Conservation (phyloP, 2,888 invertebrate genomes). For the Gastrophysa polygoni region DNA sequence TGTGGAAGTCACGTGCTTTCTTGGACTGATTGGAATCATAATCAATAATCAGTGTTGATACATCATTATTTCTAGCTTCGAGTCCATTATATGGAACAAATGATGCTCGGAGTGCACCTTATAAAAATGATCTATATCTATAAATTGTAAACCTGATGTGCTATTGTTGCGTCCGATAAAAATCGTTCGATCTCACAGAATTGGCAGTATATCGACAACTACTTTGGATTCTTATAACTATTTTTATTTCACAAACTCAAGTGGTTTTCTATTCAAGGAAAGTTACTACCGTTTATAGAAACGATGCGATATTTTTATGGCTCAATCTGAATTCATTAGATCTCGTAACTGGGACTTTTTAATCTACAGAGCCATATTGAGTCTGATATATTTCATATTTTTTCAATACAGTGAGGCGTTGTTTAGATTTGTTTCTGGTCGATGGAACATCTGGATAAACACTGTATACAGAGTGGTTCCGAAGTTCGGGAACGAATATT, state of each 20-base stretch:
- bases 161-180: conserved; percentile 23
- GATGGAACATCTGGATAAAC: not conserved
- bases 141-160: conserved; percentile 6
- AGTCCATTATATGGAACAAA: too few species aligned
- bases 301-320: conserved; percentile 30
- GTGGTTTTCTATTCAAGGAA: conserved; percentile 29
- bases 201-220: conserved; percentile 24
- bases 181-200: conserved; percentile 20
- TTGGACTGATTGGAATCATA: too few species aligned
- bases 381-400: conserved; percentile 7
- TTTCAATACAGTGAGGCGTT: not conserved
- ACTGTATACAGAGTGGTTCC: too few species aligned
- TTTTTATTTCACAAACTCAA: conserved; percentile 22
- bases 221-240: conserved; percentile 25
- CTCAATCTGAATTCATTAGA: conserved; percentile 28
- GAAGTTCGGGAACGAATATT: not conserved
- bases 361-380: conserved; percentile 3
- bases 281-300: conserved; percentile 29
- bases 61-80: too few species aligned
- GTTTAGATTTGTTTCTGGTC: not conserved
- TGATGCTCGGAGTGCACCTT: too few species aligned
- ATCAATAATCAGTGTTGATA: too few species aligned
- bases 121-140: too few species aligned
- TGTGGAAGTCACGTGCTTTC: too few species aligned
- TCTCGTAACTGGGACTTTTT: conserved; percentile 22